phyloP scores from a whole-genome alignment of 2,113 vertebrate genomes.

The Lonchura striata region DNA sequence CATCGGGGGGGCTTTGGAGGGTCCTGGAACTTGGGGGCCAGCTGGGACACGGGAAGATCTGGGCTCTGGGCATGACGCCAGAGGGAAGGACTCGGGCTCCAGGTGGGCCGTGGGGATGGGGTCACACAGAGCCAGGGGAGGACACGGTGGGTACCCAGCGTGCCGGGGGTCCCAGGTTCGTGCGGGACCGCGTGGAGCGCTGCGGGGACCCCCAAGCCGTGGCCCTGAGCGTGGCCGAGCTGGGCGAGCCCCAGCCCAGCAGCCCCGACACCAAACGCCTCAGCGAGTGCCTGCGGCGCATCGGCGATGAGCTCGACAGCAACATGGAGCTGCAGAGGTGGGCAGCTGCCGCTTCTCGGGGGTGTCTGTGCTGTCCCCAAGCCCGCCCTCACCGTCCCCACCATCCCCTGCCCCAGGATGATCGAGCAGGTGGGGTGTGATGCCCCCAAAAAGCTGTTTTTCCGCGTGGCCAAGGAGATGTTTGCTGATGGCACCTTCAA shows the following conservation, averaged over 20 bases:
- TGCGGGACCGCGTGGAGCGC: not conserved
- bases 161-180: not conserved
- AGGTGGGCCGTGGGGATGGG: not conserved
- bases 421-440: not conserved
- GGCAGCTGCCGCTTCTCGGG: rapidly evolving
- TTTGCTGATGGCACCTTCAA: not conserved
- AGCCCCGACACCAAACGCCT: not conserved
- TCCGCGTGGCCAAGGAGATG: not conserved
- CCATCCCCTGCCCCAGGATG: not conserved
- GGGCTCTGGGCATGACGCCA: too few species aligned
- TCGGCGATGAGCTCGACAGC: not conserved
- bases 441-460: not conserved
- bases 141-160: too few species aligned
- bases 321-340: not conserved
- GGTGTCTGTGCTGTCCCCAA: too few species aligned
- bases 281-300: not conserved
- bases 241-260: not conserved
- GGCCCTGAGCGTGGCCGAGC: not conserved
- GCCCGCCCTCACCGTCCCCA: rapidly evolving
- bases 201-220: not conserved
- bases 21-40: too few species aligned
- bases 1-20: not conserved
- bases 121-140: too few species aligned
- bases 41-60: too few species aligned
- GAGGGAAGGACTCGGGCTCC: too few species aligned